phyloP scores from a whole-genome alignment of 2,888 invertebrate species.

The Nomada fucata region DNA sequence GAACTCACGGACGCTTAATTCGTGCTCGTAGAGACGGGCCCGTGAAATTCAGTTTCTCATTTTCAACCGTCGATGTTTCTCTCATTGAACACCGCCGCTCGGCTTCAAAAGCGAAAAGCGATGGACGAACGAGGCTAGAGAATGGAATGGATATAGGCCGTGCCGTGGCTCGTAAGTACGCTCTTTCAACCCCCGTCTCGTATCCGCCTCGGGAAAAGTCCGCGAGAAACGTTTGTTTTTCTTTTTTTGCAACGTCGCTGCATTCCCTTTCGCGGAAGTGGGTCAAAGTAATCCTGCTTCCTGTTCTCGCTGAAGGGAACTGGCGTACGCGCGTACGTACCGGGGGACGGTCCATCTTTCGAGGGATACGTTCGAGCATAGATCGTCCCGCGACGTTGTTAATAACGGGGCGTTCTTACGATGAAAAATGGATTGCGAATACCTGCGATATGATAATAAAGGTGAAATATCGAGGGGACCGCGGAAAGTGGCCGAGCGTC shows the following conservation, averaged over 20 bases:
- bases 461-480: constrained; percentile 80
- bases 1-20: constrained; percentile 3
- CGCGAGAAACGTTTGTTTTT: not conserved
- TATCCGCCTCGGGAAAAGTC: not conserved
- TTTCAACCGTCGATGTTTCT: not conserved
- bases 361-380: constrained; percentile 19
- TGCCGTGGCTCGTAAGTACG: constrained; percentile 1
- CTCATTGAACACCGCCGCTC: not conserved
- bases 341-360: constrained; percentile 8
- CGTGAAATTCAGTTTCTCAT: constrained; percentile 13
- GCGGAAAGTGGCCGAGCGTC: constrained; percentile 76
- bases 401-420: constrained; percentile 63
- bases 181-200: constrained; percentile 9
- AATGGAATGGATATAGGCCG: not conserved
- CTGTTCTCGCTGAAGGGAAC: not conserved
- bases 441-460: constrained; percentile 82
- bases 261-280: not conserved
- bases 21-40: constrained; percentile 62
- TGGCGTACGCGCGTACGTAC: not conserved
- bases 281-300: constrained; percentile 24
- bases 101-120: not conserved
- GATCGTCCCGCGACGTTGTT: constrained; percentile 60
- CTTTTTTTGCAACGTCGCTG: not conserved
- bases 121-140: not conserved
- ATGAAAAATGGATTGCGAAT: constrained; percentile 78